A percentile compares a stretch with the other conserved stretches of the same genome.
phyloP scores from a whole-genome alignment of 2,888 invertebrate species.

The Oasisia sp. region DNA sequence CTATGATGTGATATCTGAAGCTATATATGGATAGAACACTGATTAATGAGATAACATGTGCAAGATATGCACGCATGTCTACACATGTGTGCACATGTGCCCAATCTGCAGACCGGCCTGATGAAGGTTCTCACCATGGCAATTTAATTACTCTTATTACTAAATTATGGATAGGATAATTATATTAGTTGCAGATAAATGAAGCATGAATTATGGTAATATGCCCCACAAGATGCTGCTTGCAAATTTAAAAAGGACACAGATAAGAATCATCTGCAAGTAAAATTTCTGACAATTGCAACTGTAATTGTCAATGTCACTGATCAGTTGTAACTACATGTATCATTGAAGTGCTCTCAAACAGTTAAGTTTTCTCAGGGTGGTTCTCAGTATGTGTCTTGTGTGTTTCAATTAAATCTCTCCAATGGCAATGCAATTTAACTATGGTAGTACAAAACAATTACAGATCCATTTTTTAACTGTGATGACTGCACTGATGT shows the following conservation, averaged over 20 bases:
- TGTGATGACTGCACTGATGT: neutral
- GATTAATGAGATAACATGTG: neutral
- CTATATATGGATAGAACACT: neutral
- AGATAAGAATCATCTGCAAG: neutral
- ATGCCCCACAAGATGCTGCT: neutral
- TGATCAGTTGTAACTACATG: too few relatives aligned
- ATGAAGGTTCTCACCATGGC: neutral
- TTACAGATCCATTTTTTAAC: too few relatives aligned
- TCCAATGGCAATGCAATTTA: too few relatives aligned
- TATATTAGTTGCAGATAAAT: neutral
- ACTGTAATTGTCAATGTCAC: too few relatives aligned
- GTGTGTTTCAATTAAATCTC: too few relatives aligned
- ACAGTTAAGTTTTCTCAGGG: too few relatives aligned
- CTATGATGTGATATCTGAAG: neutral
- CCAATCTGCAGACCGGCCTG: too few relatives aligned
- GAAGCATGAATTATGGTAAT: neutral
- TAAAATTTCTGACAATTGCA: too few relatives aligned
- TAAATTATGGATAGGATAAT: neutral
- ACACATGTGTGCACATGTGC: neutral
- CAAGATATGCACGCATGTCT: neutral
- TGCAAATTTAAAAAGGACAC: neutral
- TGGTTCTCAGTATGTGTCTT: too few relatives aligned
- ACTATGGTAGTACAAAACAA: too few relatives aligned
- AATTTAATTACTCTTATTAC: neutral
- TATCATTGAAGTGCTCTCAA: too few relatives aligned